Evolutionary conservation across 2,113 vertebrate species (phyloP).

Genomic region (Parus major): DNA sequence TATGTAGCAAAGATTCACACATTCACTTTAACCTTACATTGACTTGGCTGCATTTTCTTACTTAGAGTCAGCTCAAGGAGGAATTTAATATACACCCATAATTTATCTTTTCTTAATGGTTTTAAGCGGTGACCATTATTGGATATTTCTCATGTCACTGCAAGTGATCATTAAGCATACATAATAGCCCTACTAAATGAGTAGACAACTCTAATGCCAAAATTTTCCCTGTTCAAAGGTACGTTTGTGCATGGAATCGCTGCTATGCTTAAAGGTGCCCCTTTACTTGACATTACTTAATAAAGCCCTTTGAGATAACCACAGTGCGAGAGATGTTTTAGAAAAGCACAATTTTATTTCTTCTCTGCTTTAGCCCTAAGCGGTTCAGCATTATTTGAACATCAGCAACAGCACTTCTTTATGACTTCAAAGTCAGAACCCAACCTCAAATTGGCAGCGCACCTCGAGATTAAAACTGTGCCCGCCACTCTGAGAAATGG

Average conservation of each 20-base stretch:
- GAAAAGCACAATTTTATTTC: slow-evolving; percentile 41
- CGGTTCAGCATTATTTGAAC: neutral
- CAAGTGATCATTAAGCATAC: slow-evolving; percentile 4
- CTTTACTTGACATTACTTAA: slow-evolving; percentile 6
- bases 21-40: neutral
- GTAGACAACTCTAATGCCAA: neutral
- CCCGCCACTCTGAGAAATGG: neutral
- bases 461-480: slow-evolving; percentile 21
- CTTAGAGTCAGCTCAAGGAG: neutral
- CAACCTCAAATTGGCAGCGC: slow-evolving; percentile 22
- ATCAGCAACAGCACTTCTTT: slow-evolving; percentile 14
- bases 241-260: neutral
- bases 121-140: neutral
- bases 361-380: slow-evolving; percentile 29
- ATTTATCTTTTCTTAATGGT: neutral
- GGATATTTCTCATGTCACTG: neutral
- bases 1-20: neutral
- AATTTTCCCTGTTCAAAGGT: neutral
- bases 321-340: neutral
- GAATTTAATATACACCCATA: neutral
- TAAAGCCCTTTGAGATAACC: slow-evolving; percentile 28
- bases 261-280: neutral
- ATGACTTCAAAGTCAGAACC: slow-evolving; percentile 30
- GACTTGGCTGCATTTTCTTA: neutral
- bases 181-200: neutral